Evolutionary conservation across 2,797 vertebrate genomes (phyloP), one percentile per base, ranked within the genome.

Genomic region (Galaxias olidus): DNA sequence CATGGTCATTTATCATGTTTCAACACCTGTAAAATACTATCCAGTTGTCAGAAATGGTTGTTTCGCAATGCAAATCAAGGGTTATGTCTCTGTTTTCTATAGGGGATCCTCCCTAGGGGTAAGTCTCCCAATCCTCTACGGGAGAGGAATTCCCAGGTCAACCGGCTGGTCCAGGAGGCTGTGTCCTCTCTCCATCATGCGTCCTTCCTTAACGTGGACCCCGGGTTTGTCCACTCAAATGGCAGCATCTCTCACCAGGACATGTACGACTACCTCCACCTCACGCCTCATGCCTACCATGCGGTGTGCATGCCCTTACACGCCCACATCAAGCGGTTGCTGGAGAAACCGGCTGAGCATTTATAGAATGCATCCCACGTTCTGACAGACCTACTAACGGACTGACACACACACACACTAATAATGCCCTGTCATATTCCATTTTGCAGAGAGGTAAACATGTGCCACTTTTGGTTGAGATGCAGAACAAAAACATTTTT

Each of bases 211-310:
- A 84, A 93, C 0, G 90, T 93, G 13, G 93, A 98, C 75, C 93
- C 93, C 0, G 94, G 95, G 41, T 96, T 97, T 0, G 91, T 97
- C 69, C 92, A 93, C 54, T 91, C 93, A 0, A 91, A 96, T 0
- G 95, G 94, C 15, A 94, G 91, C 84, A 95, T 98, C 80, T 94
- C 94, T 58, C 94, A 96, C 82, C 93, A 96, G 59, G 95, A 98
- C 81, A 92, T 97, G 92, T 96, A 95, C 0, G 95, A 97, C 76
- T 98, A 96, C 82, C 93, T 98, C 76, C 95, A 96, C 71, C 90
- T 97, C 75, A 96, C 92, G 56, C 91, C 94, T 3, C 85, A 90
- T 41, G 94, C 92, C 59, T 96, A 96, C 76, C 91, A 94, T 59
- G 87, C 84, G 1, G 92, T 96, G 73, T 97, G 95, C 51, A 86